Evolutionary conservation across 2,888 invertebrate genomes (phyloP).

Genomic region (Philopedon plagiatum): DNA sequence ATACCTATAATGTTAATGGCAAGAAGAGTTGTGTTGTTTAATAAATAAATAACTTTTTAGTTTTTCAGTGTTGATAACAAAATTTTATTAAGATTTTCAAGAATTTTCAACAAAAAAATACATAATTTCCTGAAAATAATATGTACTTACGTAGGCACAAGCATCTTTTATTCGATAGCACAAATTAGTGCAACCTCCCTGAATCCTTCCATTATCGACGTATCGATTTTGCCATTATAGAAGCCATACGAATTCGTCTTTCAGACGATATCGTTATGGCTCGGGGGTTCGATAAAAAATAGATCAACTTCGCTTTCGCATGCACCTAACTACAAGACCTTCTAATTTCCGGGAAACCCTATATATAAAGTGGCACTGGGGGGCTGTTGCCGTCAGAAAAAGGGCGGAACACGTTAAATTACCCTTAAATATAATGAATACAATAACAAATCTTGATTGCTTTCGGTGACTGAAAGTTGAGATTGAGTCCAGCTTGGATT

Average conservation of each 20-base stretch:
- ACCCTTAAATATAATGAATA: conserved; percentile 51
- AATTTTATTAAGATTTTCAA: too few relatives aligned
- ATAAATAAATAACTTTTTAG: too few relatives aligned
- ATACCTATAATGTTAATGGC: too few relatives aligned
- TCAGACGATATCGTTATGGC: conserved; percentile 30
- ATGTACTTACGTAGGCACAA: too few relatives aligned
- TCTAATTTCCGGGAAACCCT: conserved; percentile 55
- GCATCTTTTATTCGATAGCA: neutral
- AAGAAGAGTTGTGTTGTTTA: too few relatives aligned
- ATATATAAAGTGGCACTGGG: conserved; percentile 33
- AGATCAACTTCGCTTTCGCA: conserved; percentile 42
- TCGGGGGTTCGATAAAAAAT: conserved; percentile 39
- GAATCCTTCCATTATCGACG: neutral
- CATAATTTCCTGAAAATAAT: too few relatives aligned
- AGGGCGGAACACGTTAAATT: conserved; percentile 34
- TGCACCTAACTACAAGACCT: conserved; percentile 48
- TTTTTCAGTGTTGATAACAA: too few relatives aligned
- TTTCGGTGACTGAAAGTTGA: conserved; percentile 48
- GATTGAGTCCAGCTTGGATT: conserved; percentile 32
- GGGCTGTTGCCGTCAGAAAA: conserved; percentile 24
- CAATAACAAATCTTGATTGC: conserved; percentile 54
- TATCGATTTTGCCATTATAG: conserved; percentile 49
- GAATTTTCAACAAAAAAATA: too few relatives aligned
- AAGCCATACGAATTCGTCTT: conserved; percentile 38
- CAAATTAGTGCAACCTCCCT: neutral